These are phyloP conservation scores for Drosophila saltans DNA, from an alignment of 1,140 invertebrate species.

Conservation along the genomic window DNA sequence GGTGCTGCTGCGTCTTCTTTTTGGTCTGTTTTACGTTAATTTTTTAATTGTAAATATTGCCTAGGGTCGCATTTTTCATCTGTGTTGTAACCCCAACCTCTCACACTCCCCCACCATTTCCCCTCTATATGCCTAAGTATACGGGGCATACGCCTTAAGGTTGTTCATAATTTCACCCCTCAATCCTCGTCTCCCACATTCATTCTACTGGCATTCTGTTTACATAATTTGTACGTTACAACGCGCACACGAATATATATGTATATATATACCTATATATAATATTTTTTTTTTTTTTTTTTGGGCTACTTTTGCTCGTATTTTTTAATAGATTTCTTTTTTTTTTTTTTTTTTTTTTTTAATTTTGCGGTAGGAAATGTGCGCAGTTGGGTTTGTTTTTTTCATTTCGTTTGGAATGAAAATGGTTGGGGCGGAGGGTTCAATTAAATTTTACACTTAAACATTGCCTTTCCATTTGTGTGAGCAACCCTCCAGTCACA, in stretches of 20 bases:
- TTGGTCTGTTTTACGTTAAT: conserved; percentile 79
- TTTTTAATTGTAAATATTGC: conserved; percentile 82
- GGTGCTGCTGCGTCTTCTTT: conserved; percentile 12
- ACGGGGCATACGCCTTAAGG: conserved; percentile 40
- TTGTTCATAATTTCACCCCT: conserved; percentile 70
- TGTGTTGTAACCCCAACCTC: conserved; percentile 24
- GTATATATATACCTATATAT: neutral
- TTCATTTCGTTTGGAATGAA: neutral
- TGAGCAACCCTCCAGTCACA: conserved; percentile 1
- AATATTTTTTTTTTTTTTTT: conserved; percentile 31
- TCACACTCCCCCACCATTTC: neutral
- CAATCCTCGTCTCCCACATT: neutral
- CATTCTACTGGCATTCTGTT: conserved; percentile 45
- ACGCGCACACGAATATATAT: conserved; percentile 64
- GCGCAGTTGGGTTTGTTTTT: conserved; percentile 51
- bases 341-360: conserved; percentile 4
- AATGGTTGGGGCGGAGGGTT: conserved; percentile 20
- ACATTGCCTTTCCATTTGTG: conserved; percentile 40
- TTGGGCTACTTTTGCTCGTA: conserved; percentile 66
- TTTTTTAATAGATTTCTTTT: conserved; percentile 74
- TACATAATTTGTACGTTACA: conserved; percentile 82
- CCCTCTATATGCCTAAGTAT: neutral
- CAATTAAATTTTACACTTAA: conserved; percentile 69
- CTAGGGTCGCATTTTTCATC: conserved; percentile 79
- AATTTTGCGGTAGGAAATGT: conserved; percentile 57